Conservation (phyloP, 2,888 invertebrate species). For the Trissolcus brochymenae region DNA sequence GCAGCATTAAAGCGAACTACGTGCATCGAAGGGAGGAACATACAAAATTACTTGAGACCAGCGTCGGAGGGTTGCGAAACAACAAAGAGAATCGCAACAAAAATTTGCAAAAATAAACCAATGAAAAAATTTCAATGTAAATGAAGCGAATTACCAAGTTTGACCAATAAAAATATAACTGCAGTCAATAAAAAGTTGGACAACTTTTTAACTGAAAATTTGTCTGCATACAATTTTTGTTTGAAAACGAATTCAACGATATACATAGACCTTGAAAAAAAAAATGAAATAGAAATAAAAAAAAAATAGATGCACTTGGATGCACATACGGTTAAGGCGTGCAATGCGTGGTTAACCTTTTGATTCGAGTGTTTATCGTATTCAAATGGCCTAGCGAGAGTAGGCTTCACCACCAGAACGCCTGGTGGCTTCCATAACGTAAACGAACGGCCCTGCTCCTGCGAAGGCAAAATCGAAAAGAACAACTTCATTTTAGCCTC, state of each 20-base stretch:
- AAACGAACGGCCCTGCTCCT: slow-evolving; percentile 57
- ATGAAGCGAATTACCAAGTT: background rate
- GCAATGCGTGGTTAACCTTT: slow-evolving; percentile 53
- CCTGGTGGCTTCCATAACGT: slow-evolving; percentile 59
- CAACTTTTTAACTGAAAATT: no score
- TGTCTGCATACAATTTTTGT: no score
- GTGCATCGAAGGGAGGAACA: slow-evolving; percentile 43
- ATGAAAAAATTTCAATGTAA: background rate
- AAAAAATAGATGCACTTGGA: slow-evolving; percentile 30
- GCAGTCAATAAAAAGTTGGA: no score
- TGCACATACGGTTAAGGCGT: slow-evolving; percentile 45
- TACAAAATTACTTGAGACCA: slow-evolving; percentile 49
- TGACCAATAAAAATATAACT: no score
- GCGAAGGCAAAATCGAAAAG: slow-evolving; percentile 52
- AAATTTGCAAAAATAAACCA: slow-evolving; percentile 7
- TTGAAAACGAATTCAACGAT: no score
- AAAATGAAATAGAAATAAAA: background rate
- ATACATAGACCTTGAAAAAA: background rate
- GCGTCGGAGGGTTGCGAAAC: slow-evolving; percentile 56
- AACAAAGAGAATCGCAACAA: slow-evolving; percentile 42
- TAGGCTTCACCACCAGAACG: slow-evolving; percentile 57
- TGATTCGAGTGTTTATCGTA: slow-evolving; percentile 55
- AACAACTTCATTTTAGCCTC: slow-evolving; percentile 12
- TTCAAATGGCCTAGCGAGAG: slow-evolving; percentile 52
- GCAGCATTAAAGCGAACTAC: slow-evolving; percentile 54